These are phyloP conservation scores for Drosophila hamatofila DNA, from an alignment of 2,888 invertebrate species.

Conservation along the genomic window DNA sequence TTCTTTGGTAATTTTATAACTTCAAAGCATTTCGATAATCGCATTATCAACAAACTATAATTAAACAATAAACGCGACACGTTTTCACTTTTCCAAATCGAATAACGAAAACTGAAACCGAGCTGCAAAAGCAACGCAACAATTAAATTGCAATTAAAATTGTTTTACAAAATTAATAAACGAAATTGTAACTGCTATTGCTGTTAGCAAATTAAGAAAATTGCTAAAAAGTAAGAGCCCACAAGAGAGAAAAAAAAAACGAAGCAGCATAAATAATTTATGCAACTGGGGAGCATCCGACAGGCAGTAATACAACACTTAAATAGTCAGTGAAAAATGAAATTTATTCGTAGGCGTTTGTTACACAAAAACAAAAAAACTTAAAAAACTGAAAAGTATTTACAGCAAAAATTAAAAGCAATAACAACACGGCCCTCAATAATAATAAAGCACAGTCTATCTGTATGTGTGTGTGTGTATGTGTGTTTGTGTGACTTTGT, in stretches of 20 bases:
- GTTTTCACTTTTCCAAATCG: constrained; percentile 70
- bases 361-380: constrained; percentile 35
- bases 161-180: constrained; percentile 40
- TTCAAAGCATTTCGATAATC: constrained; percentile 49
- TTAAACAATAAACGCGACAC: constrained; percentile 54
- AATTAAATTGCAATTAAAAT: constrained; percentile 74
- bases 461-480: constrained; percentile 9
- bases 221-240: constrained; percentile 38
- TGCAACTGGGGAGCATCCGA: constrained; percentile 66
- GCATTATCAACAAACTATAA: constrained; percentile 62
- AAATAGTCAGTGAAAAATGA: constrained; percentile 51
- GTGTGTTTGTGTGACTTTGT: constrained; percentile 1
- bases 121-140: constrained; percentile 44
- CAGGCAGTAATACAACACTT: constrained; percentile 20
- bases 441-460: constrained; percentile 34
- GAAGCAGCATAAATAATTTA: constrained; percentile 62
- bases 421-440: constrained; percentile 37
- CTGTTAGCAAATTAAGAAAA: constrained; percentile 45
- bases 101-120: constrained; percentile 33
- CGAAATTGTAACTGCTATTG: constrained; percentile 17
- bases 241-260: constrained; percentile 5
- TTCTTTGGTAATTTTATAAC: neutral
- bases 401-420: constrained; percentile 72
- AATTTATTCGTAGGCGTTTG: constrained; percentile 65
- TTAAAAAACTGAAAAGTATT: constrained; percentile 58